Conservation (phyloP, 2,888 invertebrate genomes). For the Odontomyia ornata region DNA sequence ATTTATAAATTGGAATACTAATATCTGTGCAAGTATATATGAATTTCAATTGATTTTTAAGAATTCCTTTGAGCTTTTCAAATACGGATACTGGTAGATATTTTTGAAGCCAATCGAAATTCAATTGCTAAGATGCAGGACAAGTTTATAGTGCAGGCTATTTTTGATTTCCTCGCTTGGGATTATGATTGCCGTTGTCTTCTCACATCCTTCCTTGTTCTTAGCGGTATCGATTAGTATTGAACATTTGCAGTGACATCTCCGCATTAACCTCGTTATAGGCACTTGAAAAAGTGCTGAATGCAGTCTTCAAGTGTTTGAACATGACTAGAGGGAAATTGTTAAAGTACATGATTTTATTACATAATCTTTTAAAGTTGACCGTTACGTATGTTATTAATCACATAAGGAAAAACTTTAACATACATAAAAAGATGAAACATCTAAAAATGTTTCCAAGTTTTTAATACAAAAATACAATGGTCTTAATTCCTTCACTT, state of each 20-base stretch:
- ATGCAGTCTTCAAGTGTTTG: conserved; percentile 37
- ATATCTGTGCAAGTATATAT: not conserved
- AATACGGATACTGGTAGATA: not conserved
- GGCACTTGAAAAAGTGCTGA: conserved; percentile 40
- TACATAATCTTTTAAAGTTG: conserved; percentile 32
- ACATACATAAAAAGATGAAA: not conserved
- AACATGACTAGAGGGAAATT: conserved; percentile 13
- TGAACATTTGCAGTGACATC: conserved; percentile 41
- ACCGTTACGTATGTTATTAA: not conserved
- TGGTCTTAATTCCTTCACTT: too few relatives aligned
- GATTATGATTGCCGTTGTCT: not conserved
- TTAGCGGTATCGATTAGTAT: conserved; percentile 31
- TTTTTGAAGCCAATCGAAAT: not conserved
- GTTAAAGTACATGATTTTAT: conserved; percentile 24
- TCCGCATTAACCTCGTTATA: conserved; percentile 43
- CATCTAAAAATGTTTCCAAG: too few relatives aligned
- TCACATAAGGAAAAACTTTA: not conserved
- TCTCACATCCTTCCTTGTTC: not conserved
- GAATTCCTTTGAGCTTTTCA: conserved; percentile 9
- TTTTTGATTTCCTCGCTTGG: conserved; percentile 30
- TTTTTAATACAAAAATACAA: too few relatives aligned
- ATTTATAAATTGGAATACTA: not conserved
- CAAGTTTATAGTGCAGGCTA: not conserved
- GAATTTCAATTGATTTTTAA: too few relatives aligned
- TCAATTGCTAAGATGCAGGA: not conserved